phyloP scores from a whole-genome alignment of 2,888 invertebrate species.

The Acronicta psi region DNA sequence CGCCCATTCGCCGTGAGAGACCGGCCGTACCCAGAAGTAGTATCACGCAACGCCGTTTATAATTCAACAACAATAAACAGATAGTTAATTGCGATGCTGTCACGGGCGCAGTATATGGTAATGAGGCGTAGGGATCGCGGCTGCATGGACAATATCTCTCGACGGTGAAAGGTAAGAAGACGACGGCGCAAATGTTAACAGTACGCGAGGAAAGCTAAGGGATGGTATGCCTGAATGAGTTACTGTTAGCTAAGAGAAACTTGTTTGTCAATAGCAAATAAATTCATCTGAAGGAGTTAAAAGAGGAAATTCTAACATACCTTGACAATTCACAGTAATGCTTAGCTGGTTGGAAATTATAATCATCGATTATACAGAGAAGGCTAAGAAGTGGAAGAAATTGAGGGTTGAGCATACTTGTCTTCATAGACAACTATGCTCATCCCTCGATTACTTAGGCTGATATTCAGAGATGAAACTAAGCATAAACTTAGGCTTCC shows the following conservation, averaged over 20 bases:
- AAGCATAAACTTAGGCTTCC: too few relatives aligned
- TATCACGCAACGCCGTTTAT: conserved; percentile 85
- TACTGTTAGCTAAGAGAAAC: neutral
- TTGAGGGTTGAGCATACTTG: neutral
- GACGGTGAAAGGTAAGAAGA: conserved; percentile 86
- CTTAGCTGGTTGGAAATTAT: neutral
- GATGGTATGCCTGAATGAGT: conserved; percentile 8
- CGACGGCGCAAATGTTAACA: conserved; percentile 61
- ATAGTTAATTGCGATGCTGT: conserved; percentile 89
- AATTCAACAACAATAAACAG: conserved; percentile 89
- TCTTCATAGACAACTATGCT: too few relatives aligned
- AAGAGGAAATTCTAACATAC: neutral
- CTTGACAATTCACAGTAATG: neutral
- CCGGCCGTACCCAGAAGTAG: conserved; percentile 59
- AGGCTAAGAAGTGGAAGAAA: neutral
- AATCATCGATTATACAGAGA: neutral
- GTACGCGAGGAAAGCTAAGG: conserved; percentile 24
- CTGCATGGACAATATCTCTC: conserved; percentile 87
- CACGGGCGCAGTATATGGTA: conserved; percentile 88
- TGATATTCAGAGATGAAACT: too few relatives aligned
- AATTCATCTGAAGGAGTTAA: neutral
- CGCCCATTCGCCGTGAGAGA: conserved; percentile 53
- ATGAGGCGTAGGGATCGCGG: conserved; percentile 87
- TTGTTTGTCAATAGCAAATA: neutral
- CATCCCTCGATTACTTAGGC: too few relatives aligned